phyloP scores from a whole-genome alignment of 1,140 invertebrate genomes.

The Lepidurus packardi region DNA sequence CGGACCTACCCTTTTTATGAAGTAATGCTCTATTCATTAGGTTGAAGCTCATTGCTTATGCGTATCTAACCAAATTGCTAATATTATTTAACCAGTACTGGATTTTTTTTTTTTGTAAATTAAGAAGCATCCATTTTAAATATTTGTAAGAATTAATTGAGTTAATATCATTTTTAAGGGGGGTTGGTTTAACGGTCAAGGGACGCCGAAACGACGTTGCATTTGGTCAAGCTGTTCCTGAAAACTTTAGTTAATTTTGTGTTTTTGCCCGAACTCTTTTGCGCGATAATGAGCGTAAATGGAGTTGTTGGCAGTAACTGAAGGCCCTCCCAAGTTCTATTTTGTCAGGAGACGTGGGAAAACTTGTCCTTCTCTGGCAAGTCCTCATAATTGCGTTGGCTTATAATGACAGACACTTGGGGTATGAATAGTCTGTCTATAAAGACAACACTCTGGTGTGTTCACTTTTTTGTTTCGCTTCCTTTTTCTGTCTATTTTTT shows the following conservation, averaged over 20 bases:
- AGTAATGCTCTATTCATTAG: too few relatives aligned
- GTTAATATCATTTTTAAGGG: too few relatives aligned
- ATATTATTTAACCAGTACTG: too few relatives aligned
- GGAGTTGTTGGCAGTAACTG: background rate
- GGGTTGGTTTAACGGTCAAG: too few relatives aligned
- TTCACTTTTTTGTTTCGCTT: background rate
- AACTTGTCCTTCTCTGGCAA: background rate
- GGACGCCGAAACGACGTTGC: too few relatives aligned
- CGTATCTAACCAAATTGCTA: too few relatives aligned
- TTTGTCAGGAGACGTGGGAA: background rate
- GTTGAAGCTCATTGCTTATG: too few relatives aligned
- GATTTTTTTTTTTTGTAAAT: too few relatives aligned
- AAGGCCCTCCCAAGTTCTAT: slow-evolving; percentile 6
- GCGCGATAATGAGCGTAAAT: slow-evolving; percentile 4
- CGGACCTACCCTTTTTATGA: too few relatives aligned
- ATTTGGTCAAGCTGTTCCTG: background rate
- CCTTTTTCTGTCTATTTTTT: background rate
- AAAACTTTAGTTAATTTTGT: background rate
- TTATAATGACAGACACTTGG: background rate
- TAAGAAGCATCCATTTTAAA: too few relatives aligned
- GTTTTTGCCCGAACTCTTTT: background rate
- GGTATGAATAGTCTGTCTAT: background rate
- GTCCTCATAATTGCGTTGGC: background rate
- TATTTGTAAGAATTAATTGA: too few relatives aligned
- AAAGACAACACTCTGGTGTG: background rate